These are phyloP conservation scores for Garrulus glandarius DNA, from an alignment of 2,797 vertebrate species.

Conservation along the genomic window DNA sequence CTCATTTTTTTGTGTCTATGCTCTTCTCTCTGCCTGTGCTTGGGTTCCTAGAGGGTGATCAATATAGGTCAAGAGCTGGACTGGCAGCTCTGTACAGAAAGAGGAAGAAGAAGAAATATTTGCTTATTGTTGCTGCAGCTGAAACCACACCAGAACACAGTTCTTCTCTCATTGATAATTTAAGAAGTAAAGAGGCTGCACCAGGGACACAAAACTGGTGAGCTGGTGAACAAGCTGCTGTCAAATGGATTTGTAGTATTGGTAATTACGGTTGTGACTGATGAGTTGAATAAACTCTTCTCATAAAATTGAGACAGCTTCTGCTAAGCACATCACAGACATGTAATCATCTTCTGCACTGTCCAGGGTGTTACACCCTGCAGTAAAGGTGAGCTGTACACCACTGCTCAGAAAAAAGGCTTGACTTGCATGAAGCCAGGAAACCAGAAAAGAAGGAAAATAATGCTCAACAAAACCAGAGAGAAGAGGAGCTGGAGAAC, in stretches of 20 bases:
- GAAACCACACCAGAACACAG: not conserved
- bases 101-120: not conserved
- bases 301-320: not conserved
- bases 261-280: not conserved
- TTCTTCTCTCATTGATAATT: not conserved
- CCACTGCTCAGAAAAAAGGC: not conserved
- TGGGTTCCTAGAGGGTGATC: not conserved
- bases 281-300: not conserved
- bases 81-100: not conserved
- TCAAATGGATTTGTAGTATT: not conserved
- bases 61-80: not conserved
- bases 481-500: not conserved
- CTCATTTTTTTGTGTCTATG: not conserved
- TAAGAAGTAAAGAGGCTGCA: not conserved
- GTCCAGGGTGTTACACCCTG: accelerated
- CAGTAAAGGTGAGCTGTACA: not conserved
- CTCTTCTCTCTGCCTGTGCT: not conserved
- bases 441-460: not conserved
- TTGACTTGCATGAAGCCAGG: not conserved
- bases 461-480: not conserved
- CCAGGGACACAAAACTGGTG: not conserved
- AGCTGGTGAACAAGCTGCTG: not conserved
- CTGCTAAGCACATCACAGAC: not conserved
- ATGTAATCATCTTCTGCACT: not conserved
- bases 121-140: not conserved